A percentile compares a stretch with the other conserved stretches of the same genome.
phyloP scores from a whole-genome alignment of 2,797 vertebrate genomes.

The Cebuella pygmaea region DNA sequence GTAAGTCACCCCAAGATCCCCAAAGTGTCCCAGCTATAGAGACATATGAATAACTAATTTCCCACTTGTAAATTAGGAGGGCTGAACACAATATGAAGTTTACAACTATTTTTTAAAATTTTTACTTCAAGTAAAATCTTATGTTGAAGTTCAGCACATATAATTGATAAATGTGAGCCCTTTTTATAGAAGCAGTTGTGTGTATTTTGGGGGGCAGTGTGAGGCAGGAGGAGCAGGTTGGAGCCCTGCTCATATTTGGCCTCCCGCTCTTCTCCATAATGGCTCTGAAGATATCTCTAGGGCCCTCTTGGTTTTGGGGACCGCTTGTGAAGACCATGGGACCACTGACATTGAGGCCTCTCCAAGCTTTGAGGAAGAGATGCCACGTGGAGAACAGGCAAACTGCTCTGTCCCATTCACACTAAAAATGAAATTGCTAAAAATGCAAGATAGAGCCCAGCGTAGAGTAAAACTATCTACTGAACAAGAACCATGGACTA shows the following conservation, averaged over 20 bases:
- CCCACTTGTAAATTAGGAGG: not conserved
- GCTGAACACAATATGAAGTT: not conserved
- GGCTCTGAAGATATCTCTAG: not conserved
- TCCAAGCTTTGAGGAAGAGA: not conserved
- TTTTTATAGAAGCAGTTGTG: not conserved
- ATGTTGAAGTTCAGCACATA: not conserved
- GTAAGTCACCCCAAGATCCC: not conserved
- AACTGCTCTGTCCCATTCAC: too few species aligned
- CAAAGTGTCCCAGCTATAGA: not conserved
- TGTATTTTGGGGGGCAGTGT: not conserved
- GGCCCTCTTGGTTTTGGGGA: not conserved
- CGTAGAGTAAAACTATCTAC: not conserved
- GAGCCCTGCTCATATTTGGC: not conserved
- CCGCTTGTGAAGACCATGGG: not conserved
- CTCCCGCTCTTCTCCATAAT: not conserved
- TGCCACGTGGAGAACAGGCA: accelerated
- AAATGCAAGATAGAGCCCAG: not conserved
- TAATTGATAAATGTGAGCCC: too few species aligned
- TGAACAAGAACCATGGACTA: not conserved
- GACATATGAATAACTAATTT: not conserved
- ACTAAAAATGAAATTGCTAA: too few species aligned
- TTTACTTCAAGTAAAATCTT: not conserved
- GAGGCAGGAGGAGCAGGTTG: not conserved
- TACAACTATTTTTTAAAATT: not conserved
- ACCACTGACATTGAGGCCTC: not conserved